A percentile compares a stretch with the other conserved stretches of the same genome.
Conservation (phyloP, 1,140 invertebrate genomes). For the Bombus breviceps region DNA sequence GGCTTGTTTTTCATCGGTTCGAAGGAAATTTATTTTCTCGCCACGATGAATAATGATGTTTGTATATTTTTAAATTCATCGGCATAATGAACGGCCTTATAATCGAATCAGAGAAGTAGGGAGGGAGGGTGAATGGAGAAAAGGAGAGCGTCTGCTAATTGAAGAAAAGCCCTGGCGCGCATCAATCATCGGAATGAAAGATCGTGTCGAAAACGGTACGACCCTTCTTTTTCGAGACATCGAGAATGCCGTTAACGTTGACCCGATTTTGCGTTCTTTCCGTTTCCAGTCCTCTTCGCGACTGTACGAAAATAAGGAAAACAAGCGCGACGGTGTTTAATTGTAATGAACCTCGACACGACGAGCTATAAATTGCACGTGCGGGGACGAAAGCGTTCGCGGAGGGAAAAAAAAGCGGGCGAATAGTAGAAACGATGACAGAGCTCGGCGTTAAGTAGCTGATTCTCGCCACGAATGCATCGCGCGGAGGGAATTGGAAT, state of each 20-base stretch:
- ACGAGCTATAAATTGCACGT: not conserved
- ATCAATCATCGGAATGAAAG: constrained; percentile 58
- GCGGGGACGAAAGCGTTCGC: not conserved
- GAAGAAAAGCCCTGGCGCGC: constrained; percentile 56
- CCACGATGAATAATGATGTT: constrained; percentile 64
- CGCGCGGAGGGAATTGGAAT: constrained; percentile 12
- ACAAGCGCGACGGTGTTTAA: constrained; percentile 4
- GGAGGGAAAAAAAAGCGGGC: no score
- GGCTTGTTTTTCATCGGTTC: constrained; percentile 12
- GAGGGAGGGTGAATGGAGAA: not conserved
- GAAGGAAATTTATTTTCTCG: constrained; percentile 30
- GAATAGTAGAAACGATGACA: not conserved
- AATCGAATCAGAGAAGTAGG: constrained; percentile 58
- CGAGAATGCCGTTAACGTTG: constrained; percentile 19
- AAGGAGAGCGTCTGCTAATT: constrained; percentile 60
- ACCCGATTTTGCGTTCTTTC: constrained; percentile 33
- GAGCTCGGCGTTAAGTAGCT: constrained; percentile 44
- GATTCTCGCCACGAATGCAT: constrained; percentile 25
- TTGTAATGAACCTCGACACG: constrained; percentile 8
- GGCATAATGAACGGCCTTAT: constrained; percentile 51
- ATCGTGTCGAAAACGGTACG: constrained; percentile 17
- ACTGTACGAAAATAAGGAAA: constrained; percentile 24
- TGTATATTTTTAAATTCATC: constrained; percentile 62
- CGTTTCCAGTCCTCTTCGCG: not conserved
- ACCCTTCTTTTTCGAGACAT: not conserved